Base-by-base conservation (phyloP, 2,797 vertebrate genomes). In the Tenualosa thibaudeaui region DNA sequence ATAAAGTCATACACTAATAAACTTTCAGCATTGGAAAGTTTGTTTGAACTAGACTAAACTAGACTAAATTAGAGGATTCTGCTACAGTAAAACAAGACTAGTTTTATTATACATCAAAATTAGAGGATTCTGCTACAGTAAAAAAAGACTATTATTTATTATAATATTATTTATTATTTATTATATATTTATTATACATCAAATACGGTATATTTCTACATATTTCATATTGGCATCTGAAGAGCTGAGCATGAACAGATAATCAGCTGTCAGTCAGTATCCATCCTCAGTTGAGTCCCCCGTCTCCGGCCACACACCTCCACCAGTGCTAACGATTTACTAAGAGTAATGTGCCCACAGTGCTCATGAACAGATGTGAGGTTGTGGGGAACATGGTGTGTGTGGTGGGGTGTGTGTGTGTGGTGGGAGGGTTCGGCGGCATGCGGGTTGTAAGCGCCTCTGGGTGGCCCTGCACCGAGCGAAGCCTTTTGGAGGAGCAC, bases 401-500 rank as follows among this genome's bases (percentile, higher is more conserved):
- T 0, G 71, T 43, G 71, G 37, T 17, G 7, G 15, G 0, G 71
- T 22, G 71, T 19, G 22, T 68, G 13, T 3, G 10, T 37, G 15
- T 15, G 68, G 12, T 5, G 50, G 1, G 46, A 5, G 46, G 3
- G 50, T 51, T 5, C 50, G 10, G 6, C 50, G 7, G 50, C 50
- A 49, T 49, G 46, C 37, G 9, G 31, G 13, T 40, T 78, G 12
- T 0, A 7, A 17, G 19, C 46, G 46, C 40, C 71, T 22, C 71
- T 7, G 40, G 71, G 71, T 8, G 40, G 71, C 71, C 37, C 12
- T 71, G 68, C 3, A 10, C 15, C 53, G 13, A 56, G 54, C 58
- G 50, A 12, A 51, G 50, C 58, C 8, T 24, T 82, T 24, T 75
- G 40, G 86, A 84, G 84, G 83, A 85, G 85, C 86, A 87, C 78